Base-by-base conservation (phyloP, 1,140 invertebrate genomes). In the Aplysia californica region DNA sequence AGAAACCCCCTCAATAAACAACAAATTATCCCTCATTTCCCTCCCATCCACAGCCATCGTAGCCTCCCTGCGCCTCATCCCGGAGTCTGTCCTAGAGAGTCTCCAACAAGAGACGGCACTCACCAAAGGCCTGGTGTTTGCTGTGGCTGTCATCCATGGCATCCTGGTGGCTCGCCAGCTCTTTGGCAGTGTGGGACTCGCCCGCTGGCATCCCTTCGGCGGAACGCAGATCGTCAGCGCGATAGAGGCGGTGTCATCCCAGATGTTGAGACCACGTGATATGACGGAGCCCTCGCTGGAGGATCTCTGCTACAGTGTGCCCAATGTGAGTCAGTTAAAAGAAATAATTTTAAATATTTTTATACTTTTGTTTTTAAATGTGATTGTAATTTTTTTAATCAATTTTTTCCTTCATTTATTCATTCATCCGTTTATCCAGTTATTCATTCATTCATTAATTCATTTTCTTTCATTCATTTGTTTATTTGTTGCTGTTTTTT, bases 141-240 rank as follows among this genome's bases (percentile, higher is more conserved):
- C 81, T 58, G 64, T 87, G 15, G 82, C 81, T 50, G 79, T 89
- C 31, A 83, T 87, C 29, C 85, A 87, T 55, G 82, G 84, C 3
- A 76, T 85, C 41, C 77, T 89, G 36, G 65, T 77, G 33, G 81
- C 85, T 3, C 70, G 86, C 3, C 86, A 88, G 67, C 72, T 87
- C 76, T 88, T 87, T 76, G 88, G 86, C 50, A 79, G 83, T 41
- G 81, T 84, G 33, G 87, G 87, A 18, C 76, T 88, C 15, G 83
- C 76, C 41, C 86, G 86, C 73, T 88, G 83, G 83, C 88, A 86
- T 69, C 86, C 87, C 10, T 83, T 87, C 65, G 81, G 78, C 21
- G 65, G 61, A 0, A 80, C 82, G 23, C 86, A 88, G 77, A 81
- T 87, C 3, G 67, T 76, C 41, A 83, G 85, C 41, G 83, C 83